Evolutionary conservation across 2,113 vertebrate species (phyloP).

Genomic region (Podocnemis expansa): DNA sequence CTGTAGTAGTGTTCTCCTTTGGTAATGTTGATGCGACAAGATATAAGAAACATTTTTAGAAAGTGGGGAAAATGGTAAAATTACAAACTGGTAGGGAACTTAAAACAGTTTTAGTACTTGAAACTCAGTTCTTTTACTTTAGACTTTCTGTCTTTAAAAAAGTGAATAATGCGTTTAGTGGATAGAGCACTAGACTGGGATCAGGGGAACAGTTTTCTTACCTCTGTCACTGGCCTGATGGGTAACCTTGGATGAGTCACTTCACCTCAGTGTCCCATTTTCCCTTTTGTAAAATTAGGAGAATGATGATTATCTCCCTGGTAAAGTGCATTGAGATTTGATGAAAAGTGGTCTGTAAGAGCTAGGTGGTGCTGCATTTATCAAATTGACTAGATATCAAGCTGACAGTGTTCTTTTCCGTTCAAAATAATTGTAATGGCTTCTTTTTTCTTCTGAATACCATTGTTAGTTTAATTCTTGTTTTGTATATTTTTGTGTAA

Average conservation of each 20-base stretch:
- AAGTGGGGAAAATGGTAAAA: not conserved
- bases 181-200: not conserved
- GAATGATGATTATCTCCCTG: not conserved
- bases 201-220: not conserved
- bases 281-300: not conserved
- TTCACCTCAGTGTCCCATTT: not conserved
- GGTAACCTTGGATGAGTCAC: not conserved
- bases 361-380: not conserved
- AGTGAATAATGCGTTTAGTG: not conserved
- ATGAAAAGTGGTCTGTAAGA: not conserved
- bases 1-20: not conserved
- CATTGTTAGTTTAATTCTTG: not conserved
- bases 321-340: not conserved
- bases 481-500: not conserved
- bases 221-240: not conserved
- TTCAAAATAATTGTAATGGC: not conserved
- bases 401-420: not conserved
- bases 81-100: not conserved
- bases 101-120: not conserved
- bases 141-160: not conserved
- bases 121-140: not conserved
- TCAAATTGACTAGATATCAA: not conserved
- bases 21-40: not conserved
- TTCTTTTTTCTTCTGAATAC: not conserved
- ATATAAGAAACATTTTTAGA: not conserved